Percentiles rank a stretch among this genome's conserved stretches.
These are phyloP conservation scores for Pemphigus obesinymphae DNA, from an alignment of 1,140 invertebrate species.

Conservation along the genomic window DNA sequence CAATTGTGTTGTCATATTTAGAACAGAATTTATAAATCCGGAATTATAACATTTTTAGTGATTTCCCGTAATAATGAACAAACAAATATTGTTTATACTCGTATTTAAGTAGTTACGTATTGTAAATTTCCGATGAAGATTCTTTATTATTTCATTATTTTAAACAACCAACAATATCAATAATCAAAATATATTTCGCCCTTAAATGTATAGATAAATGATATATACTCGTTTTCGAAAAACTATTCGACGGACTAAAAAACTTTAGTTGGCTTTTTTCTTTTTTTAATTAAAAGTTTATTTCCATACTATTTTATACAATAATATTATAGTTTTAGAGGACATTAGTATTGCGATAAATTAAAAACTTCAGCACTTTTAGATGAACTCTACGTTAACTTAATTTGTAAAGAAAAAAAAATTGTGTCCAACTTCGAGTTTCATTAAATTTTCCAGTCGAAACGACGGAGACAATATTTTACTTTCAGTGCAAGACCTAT, in stretches of 20 bases:
- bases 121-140: too few species aligned
- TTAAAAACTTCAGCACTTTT: neutral
- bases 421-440: neutral
- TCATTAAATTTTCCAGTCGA: neutral
- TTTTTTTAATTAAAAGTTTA: conserved; percentile 26
- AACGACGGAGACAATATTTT: neutral
- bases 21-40: too few species aligned
- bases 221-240: neutral
- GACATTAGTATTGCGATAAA: neutral
- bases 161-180: neutral
- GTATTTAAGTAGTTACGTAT: too few species aligned
- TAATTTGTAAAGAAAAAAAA: neutral
- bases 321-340: neutral
- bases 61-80: too few species aligned
- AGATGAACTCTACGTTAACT: neutral
- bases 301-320: neutral
- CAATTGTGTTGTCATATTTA: too few species aligned
- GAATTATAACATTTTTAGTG: too few species aligned
- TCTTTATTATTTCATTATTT: neutral
- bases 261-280: neutral
- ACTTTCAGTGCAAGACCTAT: neutral
- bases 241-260: neutral
- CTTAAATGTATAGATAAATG: neutral
- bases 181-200: neutral
- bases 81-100: too few species aligned